Conservation (phyloP, 1,140 invertebrate species). For the Notospermus geniculatus region DNA sequence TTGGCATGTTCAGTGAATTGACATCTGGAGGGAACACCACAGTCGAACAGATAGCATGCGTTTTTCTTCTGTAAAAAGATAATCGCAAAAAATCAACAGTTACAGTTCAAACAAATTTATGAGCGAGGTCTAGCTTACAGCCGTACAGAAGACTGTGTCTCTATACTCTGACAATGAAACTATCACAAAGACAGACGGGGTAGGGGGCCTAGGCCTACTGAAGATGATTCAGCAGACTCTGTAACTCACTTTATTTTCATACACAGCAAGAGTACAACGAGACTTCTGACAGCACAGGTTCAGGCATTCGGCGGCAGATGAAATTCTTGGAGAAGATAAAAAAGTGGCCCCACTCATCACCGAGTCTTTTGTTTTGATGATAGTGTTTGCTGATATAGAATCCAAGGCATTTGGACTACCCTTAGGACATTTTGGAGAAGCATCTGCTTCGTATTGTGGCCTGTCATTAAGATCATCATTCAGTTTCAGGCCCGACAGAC, state of each 20-base stretch:
- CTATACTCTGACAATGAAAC: neutral
- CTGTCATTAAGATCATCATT: neutral
- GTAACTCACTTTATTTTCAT: conserved; percentile 70
- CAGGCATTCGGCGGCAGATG: conserved; percentile 52
- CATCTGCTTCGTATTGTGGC: neutral
- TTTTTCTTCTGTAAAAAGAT: conserved; percentile 69
- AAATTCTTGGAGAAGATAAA: conserved; percentile 72
- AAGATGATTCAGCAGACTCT: neutral
- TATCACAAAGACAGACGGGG: neutral
- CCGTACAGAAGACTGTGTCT: neutral
- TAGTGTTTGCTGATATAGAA: conserved; percentile 47
- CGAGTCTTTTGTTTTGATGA: conserved; percentile 86
- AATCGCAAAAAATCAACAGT: conserved; percentile 14
- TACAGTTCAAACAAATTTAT: neutral
- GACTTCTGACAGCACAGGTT: conserved; percentile 82
- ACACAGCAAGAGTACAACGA: conserved; percentile 86
- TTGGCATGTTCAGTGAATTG: conserved; percentile 85
- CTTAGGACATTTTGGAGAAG: neutral
- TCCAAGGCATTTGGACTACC: neutral
- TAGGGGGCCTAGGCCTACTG: neutral
- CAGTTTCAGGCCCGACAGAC: neutral
- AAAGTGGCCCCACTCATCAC: conserved; percentile 82
- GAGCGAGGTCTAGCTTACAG: neutral
- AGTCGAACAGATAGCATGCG: conserved; percentile 89
- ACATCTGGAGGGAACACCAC: conserved; percentile 81